Base-by-base conservation (phyloP, 2,888 invertebrate genomes). In the Deilephila elpenor region DNA sequence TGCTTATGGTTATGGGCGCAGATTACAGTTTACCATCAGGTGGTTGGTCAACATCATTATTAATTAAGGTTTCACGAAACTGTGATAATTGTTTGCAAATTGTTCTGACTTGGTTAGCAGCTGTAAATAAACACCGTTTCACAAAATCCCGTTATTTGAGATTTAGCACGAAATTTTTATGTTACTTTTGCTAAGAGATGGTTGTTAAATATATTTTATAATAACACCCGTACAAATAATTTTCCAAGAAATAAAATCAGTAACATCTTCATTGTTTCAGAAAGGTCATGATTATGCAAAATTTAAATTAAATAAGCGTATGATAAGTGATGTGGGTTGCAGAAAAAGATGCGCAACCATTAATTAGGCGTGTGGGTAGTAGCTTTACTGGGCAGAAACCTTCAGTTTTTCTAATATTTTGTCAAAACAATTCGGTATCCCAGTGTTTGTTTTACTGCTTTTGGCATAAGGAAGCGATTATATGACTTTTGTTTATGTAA, bases 291-390 rank as follows among this genome's bases (percentile, higher is more conserved):
- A 20, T 59, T 59, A 11, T 37, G 8, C 34, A 37, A 8, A 34
- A n/a, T 32, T 34, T 19, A 11, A 37, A 44, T 14, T 34, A 44
- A 37, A 44, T 64, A 62, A 62, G 34, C 20, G 5, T 64, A 14
- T 20, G 64, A 64, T 64, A 64, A 64, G 44, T 64, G 37, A n/a
- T 64, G 64, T 64, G 37, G 64, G 64, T 37, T 64, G 64, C n/a
- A 64, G 20, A 64, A 37, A 62, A 34, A 64, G 64, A 64, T 44
- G 64, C 11, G 37, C 44, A 37, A 64, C 37, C 64, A 64, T 64
- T 20, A 37, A 62, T 62, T 34, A 62, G 2, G 37, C 4, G 11
- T 64, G 64, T 64, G 44, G 64, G 64, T 64, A 8, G 62, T 37
- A 20, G 20, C 44, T 64, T 20, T 64, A 64, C 37, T 64, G 14